phyloP scores from a whole-genome alignment of 2,888 invertebrate species.

The Drosophila phalerata region DNA sequence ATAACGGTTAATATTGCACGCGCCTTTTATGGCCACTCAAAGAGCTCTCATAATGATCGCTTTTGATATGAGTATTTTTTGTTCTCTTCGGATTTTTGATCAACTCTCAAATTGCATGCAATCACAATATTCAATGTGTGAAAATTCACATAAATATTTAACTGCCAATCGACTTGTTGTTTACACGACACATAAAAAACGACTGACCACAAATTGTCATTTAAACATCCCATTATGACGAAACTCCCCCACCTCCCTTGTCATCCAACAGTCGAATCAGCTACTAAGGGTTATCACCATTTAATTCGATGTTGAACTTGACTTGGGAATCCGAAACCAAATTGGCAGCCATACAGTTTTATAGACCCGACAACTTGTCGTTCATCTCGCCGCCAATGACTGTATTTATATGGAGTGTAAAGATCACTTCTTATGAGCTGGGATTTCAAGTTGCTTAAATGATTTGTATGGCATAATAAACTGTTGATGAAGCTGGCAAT shows the following conservation, averaged over 20 bases:
- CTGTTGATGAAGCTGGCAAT: slow-evolving; percentile 14
- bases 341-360: slow-evolving; percentile 72
- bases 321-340: slow-evolving; percentile 45
- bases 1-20: slow-evolving; percentile 58
- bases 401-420: slow-evolving; percentile 23
- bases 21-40: slow-evolving; percentile 65
- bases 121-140: slow-evolving; percentile 65
- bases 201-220: slow-evolving; percentile 76
- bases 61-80: slow-evolving; percentile 7
- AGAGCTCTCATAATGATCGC: slow-evolving; percentile 32
- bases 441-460: slow-evolving; percentile 23
- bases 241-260: not conserved
- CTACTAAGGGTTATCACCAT: slow-evolving; percentile 19
- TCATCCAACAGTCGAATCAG: not conserved
- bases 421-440: slow-evolving; percentile 43
- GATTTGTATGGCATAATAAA: slow-evolving; percentile 43
- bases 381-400: not conserved
- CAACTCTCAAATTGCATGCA: slow-evolving; percentile 57
- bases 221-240: slow-evolving; percentile 58
- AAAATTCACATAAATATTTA: slow-evolving; percentile 72
- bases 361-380: slow-evolving; percentile 46
- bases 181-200: slow-evolving; percentile 41
- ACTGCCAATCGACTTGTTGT: slow-evolving; percentile 62
- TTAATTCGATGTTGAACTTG: slow-evolving; percentile 10
- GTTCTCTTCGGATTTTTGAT: slow-evolving; percentile 19